Base-by-base conservation (phyloP, 35 echinoderm and acorn worm genomes). In the Amphiura filiformis region DNA sequence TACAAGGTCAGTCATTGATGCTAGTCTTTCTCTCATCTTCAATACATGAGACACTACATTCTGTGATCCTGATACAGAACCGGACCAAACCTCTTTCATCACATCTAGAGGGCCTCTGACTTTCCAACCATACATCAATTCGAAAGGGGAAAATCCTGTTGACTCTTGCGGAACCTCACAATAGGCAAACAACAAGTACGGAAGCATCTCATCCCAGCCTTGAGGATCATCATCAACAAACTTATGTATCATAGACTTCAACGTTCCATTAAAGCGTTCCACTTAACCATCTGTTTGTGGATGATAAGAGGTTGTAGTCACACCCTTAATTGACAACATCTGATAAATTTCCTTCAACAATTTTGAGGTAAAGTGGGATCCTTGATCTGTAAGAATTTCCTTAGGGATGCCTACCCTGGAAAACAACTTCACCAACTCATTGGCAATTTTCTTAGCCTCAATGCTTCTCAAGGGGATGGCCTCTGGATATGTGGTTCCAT, bases 231-330 rank as follows among this genome's bases (percentile, higher is more conserved):
- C n/a, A 49, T 32, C 77, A 13, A 36, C 35, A 32, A 81, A 64
- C 52, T 20, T 34, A 13, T 38, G 49, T 7, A 89, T 56, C 77
- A 94, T 87, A 0, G 56, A 35, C 44, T 94, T 94, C 56, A 91
- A 81, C 20, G 93, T 87, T 32, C 79, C 79, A 79, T 79, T 91
- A 23, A 87, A 94, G 13, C 76, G 57, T 39, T 91, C 89, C 0
- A 94, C 88, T 31, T 84, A 78, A 0, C 87, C 83, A 76, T 86
- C 90, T 15, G 80, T 44, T 47, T 85, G 75, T 38, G 81, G 92
- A 84, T 90, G 82, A 78, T 90, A 90, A 70, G 82, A 75, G 5
- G 87, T 44, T 34, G 77, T 88, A 1, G 13, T 49, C 26, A 88
- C 15, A 22, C 78, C 49, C 26, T 39, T 39, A 4, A 82, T 49